A percentile compares a stretch with the other conserved stretches of the same genome.
Evolutionary conservation across 2,113 vertebrate species (phyloP).

Genomic region (Rhinoptilus africanus): DNA sequence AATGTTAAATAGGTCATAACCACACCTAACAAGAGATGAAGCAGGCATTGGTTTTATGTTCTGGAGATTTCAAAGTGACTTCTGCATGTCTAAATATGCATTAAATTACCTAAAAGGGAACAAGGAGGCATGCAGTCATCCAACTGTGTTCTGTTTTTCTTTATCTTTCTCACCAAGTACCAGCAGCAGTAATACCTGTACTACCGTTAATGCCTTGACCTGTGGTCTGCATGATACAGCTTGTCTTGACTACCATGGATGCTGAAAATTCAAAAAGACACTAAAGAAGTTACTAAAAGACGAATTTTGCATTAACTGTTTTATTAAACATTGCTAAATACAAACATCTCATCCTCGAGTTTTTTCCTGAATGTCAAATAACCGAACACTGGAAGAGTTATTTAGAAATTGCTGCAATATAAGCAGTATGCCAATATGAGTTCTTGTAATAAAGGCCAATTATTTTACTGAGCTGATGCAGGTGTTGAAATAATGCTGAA

Average conservation of each 20-base stretch:
- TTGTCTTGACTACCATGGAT: not conserved
- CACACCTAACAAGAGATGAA: not conserved
- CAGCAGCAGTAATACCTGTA: not conserved
- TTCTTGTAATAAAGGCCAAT: not conserved
- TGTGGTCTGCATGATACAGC: not conserved
- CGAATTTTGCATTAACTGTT: not conserved
- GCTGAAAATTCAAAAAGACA: not conserved
- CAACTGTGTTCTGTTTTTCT: not conserved
- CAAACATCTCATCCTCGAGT: not conserved
- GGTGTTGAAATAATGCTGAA: not conserved
- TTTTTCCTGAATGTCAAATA: not conserved
- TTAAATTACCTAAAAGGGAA: not conserved
- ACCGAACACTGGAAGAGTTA: not conserved
- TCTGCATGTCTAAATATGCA: not conserved
- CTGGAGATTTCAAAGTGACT: not conserved
- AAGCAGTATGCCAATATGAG: not conserved
- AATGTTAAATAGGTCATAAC: not conserved
- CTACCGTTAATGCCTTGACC: not conserved
- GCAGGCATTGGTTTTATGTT: not conserved
- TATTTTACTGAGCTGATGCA: not conserved
- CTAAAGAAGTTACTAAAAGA: not conserved
- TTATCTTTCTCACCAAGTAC: not conserved
- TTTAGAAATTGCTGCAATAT: not conserved
- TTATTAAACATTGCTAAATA: not conserved
- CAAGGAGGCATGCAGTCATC: not conserved